Percentiles rank a stretch among this genome's conserved stretches.
Evolutionary conservation across 2,113 vertebrate genomes (phyloP).

Genomic region (Trematocara stigmaticum): DNA sequence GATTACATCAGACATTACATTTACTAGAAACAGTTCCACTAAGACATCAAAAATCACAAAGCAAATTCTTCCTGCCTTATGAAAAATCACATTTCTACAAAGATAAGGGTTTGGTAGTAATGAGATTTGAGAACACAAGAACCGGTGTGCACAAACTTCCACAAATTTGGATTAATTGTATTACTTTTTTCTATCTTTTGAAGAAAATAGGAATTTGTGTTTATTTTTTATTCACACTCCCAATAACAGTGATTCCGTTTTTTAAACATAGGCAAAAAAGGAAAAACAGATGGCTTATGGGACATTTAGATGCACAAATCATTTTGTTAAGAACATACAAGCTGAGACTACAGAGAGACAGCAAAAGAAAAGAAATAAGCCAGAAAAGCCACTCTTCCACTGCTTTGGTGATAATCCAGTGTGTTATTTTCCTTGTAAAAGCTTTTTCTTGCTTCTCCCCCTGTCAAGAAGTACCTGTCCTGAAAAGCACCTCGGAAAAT

Average conservation of each 20-base stretch:
- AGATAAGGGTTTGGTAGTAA: not conserved
- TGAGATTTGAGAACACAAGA: not conserved
- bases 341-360: slow-evolving; percentile 66
- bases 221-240: not conserved
- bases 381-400: slow-evolving; percentile 66
- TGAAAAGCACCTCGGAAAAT: slow-evolving; percentile 66
- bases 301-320: slow-evolving; percentile 71
- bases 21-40: not conserved
- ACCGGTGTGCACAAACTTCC: not conserved
- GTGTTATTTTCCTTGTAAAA: slow-evolving; percentile 86
- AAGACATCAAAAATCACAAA: not conserved
- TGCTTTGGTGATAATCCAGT: slow-evolving; percentile 80
- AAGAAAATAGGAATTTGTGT: not conserved
- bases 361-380: slow-evolving; percentile 22
- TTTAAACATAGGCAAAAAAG: not conserved
- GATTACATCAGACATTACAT: not conserved
- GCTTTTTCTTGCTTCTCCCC: slow-evolving; percentile 79
- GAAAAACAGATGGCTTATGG: slow-evolving; percentile 46
- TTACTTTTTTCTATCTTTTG: not conserved
- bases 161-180: not conserved
- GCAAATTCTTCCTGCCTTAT: not conserved
- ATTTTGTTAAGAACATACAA: slow-evolving; percentile 83
- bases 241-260: not conserved
- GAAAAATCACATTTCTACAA: not conserved
- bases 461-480: slow-evolving; percentile 79